A percentile compares a stretch with the other conserved stretches of the same genome.
phyloP scores from a whole-genome alignment of 2,888 invertebrate species.

The Acleris laterana region DNA sequence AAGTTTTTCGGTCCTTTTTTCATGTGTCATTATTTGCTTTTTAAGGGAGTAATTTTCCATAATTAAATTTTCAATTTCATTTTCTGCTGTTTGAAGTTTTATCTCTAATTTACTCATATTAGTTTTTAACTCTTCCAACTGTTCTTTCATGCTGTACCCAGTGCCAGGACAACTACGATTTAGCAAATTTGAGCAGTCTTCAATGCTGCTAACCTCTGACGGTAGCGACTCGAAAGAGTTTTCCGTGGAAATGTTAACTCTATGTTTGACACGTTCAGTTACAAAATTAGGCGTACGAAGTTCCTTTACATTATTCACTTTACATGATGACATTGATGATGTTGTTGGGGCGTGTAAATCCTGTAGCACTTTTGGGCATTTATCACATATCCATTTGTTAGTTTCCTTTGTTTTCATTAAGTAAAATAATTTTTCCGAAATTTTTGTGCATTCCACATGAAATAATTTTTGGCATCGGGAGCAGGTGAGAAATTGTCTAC shows the following conservation, averaged over 20 bases:
- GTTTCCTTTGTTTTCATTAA: neutral
- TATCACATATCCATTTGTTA: neutral
- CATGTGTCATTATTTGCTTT: no score
- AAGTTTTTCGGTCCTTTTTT: no score
- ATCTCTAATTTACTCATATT: neutral
- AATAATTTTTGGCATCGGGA: neutral
- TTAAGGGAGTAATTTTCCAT: no score
- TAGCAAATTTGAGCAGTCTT: neutral
- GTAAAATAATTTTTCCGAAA: neutral
- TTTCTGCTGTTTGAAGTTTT: no score
- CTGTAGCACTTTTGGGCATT: neutral
- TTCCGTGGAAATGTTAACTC: neutral
- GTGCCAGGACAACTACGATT: slow-evolving; percentile 7
- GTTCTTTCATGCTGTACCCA: slow-evolving; percentile 6
- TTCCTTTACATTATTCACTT: no score
- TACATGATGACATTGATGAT: no score
- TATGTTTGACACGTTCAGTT: neutral
- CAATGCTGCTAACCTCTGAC: slow-evolving; percentile 1
- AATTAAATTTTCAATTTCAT: no score
- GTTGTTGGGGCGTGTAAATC: neutral
- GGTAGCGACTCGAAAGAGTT: slow-evolving; percentile 2
- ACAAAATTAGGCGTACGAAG: neutral
- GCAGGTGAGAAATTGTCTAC: neutral
- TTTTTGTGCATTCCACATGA: neutral
- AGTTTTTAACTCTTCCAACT: slow-evolving; percentile 1